Evolutionary conservation across 2,113 vertebrate genomes (phyloP).

Genomic region (Rhodinocichla rosea): DNA sequence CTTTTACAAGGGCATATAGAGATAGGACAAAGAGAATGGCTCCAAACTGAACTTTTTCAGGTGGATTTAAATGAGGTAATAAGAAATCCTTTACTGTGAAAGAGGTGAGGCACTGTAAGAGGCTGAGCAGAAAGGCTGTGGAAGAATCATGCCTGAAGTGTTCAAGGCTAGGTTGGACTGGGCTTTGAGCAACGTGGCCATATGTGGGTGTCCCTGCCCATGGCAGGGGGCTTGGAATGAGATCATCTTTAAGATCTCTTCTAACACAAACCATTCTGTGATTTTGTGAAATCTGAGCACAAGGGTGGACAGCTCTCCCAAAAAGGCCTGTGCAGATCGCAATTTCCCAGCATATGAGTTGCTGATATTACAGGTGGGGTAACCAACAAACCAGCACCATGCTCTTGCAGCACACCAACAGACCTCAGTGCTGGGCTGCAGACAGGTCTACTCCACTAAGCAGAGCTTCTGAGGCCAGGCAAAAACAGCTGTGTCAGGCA

Average conservation of each 20-base stretch:
- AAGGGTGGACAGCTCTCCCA: background rate
- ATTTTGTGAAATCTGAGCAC: background rate
- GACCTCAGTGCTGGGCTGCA: background rate
- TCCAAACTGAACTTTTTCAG: background rate
- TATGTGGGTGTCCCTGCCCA: accelerated
- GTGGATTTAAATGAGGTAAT: background rate
- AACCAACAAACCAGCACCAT: background rate
- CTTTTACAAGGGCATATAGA: background rate
- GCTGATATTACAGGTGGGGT: background rate
- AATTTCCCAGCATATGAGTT: background rate
- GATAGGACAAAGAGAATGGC: background rate
- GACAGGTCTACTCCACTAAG: background rate
- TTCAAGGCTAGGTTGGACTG: background rate
- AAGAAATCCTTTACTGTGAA: background rate
- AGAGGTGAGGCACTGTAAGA: background rate
- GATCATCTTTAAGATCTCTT: background rate
- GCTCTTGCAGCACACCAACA: background rate
- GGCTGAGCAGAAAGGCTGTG: background rate
- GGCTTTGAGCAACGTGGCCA: accelerated
- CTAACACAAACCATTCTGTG: background rate
- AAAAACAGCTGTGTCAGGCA: background rate
- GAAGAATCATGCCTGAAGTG: background rate
- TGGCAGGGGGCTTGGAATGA: background rate
- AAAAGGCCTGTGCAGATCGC: accelerated
- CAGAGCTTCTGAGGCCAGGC: background rate